Evolutionary conservation across 2,113 vertebrate species (phyloP).

Genomic region (Thalassoma bifasciatum): DNA sequence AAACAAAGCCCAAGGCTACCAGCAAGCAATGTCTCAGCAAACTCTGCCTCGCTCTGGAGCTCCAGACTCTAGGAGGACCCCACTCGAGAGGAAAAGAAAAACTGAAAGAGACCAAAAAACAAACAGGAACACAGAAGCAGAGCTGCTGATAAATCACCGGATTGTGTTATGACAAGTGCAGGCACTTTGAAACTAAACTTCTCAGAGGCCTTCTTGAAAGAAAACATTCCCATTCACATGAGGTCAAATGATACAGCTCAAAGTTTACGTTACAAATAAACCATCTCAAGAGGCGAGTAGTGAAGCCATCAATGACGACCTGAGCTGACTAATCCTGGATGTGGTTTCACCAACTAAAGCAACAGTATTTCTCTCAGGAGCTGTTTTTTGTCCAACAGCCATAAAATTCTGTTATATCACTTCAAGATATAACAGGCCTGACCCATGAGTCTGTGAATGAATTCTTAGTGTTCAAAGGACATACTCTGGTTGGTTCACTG

Average conservation of each 20-base stretch:
- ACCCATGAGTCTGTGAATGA: background rate
- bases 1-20: slow-evolving; percentile 83
- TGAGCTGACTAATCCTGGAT: slow-evolving; percentile 18
- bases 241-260: slow-evolving; percentile 67
- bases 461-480: slow-evolving; percentile 32
- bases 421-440: slow-evolving; percentile 30
- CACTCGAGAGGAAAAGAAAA: background rate
- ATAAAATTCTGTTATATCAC: background rate
- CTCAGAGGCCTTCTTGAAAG: slow-evolving; percentile 60
- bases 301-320: slow-evolving; percentile 17
- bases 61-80: slow-evolving; percentile 54
- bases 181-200: slow-evolving; percentile 72
- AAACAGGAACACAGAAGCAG: slow-evolving; percentile 49
- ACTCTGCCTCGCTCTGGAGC: slow-evolving; percentile 57
- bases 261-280: slow-evolving; percentile 74
- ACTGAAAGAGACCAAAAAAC: slow-evolving; percentile 34
- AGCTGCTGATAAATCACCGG: slow-evolving; percentile 65
- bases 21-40: slow-evolving; percentile 76
- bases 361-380: slow-evolving; percentile 38
- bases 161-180: slow-evolving; percentile 75
- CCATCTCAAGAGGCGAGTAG: slow-evolving; percentile 55
- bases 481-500: slow-evolving; percentile 29
- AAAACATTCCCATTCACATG: slow-evolving; percentile 77
- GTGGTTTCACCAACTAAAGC: slow-evolving; percentile 43
- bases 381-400: slow-evolving; percentile 28